Evolutionary conservation across 2,888 invertebrate genomes (phyloP).

Genomic region (Syritta pipiens): DNA sequence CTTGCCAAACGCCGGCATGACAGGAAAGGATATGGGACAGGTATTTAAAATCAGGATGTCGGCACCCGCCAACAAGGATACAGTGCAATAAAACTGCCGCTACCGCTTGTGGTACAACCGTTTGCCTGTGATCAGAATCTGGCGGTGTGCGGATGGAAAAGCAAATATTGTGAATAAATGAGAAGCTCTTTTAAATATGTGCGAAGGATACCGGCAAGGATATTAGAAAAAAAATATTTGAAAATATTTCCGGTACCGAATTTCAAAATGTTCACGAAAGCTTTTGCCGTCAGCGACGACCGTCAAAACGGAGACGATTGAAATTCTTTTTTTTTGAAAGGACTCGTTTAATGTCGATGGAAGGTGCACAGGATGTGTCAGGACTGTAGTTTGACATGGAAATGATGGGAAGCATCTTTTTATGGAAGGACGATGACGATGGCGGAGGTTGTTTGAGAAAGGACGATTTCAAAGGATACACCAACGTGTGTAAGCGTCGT

Average conservation of each 20-base stretch:
- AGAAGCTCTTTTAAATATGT: slow-evolving; percentile 47
- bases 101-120: not conserved
- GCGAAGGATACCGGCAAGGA: slow-evolving; percentile 35
- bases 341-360: slow-evolving; percentile 39
- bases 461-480: slow-evolving; percentile 47
- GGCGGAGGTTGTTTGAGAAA: slow-evolving; percentile 55
- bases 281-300: not conserved
- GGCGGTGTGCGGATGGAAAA: slow-evolving; percentile 23
- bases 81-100: slow-evolving; percentile 4
- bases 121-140: not conserved
- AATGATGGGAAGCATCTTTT: slow-evolving; percentile 18
- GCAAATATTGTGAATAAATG: slow-evolving; percentile 63
- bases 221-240: slow-evolving; percentile 46
- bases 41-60: slow-evolving; percentile 52
- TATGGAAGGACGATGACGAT: slow-evolving; percentile 29
- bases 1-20: not conserved
- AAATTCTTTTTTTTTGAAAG: slow-evolving; percentile 41
- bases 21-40: slow-evolving; percentile 20
- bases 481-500: slow-evolving; percentile 17
- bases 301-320: slow-evolving; percentile 51
- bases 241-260: slow-evolving; percentile 38
- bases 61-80: slow-evolving; percentile 4
- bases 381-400: slow-evolving; percentile 56
- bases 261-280: slow-evolving; percentile 31
- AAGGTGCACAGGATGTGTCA: slow-evolving; percentile 23